Percentiles rank a stretch among this genome's conserved stretches.
These are phyloP conservation scores for Brachypteracias leptosomus DNA, from an alignment of 2,113 vertebrate species.

Conservation along the genomic window DNA sequence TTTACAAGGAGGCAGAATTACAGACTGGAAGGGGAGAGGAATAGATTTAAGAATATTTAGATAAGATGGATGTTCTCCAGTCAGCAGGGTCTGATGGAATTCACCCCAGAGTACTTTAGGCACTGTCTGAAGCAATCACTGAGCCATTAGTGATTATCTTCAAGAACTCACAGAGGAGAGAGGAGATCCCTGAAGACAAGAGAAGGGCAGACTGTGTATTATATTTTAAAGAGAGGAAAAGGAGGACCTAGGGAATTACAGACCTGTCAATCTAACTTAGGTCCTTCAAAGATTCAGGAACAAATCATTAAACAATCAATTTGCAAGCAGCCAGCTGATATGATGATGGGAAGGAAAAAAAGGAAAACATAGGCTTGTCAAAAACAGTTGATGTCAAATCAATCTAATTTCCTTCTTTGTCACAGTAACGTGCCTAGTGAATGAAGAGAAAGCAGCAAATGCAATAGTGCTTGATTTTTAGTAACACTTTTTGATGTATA, in stretches of 20 bases:
- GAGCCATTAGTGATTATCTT: slow-evolving; percentile 57
- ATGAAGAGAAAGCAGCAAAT: slow-evolving; percentile 26
- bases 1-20: background rate
- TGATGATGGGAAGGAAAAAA: background rate
- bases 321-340: slow-evolving; percentile 32
- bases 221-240: slow-evolving; percentile 16
- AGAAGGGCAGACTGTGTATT: slow-evolving; percentile 15
- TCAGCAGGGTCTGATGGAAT: slow-evolving; percentile 26
- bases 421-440: background rate
- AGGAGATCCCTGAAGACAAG: slow-evolving; percentile 27
- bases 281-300: slow-evolving; percentile 18
- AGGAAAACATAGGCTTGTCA: slow-evolving; percentile 27
- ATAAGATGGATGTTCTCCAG: slow-evolving; percentile 22
- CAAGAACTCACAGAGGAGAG: slow-evolving; percentile 36
- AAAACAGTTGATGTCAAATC: background rate
- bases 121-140: background rate
- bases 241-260: slow-evolving; percentile 15
- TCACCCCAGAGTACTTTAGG: slow-evolving; percentile 34
- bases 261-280: slow-evolving; percentile 17
- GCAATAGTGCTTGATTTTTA: slow-evolving; percentile 20
- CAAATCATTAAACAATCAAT: slow-evolving; percentile 31
- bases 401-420: slow-evolving; percentile 35
- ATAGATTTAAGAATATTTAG: slow-evolving; percentile 30
- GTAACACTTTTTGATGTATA: background rate
- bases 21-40: background rate